Conservation (phyloP, 2,113 vertebrate species). For the Hassar affinis region DNA sequence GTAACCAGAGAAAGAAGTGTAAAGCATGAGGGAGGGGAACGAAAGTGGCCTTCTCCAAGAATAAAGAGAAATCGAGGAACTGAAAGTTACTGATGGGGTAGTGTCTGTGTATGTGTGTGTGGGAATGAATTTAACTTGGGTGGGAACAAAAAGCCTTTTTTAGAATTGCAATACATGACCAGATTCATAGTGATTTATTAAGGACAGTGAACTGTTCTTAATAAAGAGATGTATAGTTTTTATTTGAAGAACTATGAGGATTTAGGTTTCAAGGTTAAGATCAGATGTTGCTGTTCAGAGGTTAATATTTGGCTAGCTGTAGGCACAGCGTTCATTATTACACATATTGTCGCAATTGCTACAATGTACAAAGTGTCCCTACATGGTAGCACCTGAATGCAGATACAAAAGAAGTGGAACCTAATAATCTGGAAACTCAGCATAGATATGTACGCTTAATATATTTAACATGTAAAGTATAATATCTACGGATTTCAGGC, state of each 20-base stretch:
- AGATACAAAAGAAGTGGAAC: too few species aligned
- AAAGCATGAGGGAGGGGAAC: not conserved
- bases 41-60: not conserved
- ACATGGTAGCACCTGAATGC: too few species aligned
- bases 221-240: not conserved
- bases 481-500: too few species aligned
- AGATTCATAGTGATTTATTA: not conserved
- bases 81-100: not conserved
- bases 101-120: slow-evolving; percentile 7
- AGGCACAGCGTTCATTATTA: not conserved
- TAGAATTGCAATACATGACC: not conserved
- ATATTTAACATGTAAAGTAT: too few species aligned
- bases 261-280: not conserved
- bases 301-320: not conserved
- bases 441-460: too few species aligned
- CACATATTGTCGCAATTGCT: too few species aligned
- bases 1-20: slow-evolving; percentile 2
- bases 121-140: not conserved
- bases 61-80: not conserved
- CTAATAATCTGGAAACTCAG: too few species aligned
- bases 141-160: not conserved
- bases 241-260: not conserved
- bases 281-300: not conserved
- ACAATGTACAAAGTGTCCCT: too few species aligned
- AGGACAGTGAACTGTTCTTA: not conserved